Percentiles rank a stretch among this genome's conserved stretches.
phyloP scores from a whole-genome alignment of 2,797 vertebrate species.

The Alectoris magna region DNA sequence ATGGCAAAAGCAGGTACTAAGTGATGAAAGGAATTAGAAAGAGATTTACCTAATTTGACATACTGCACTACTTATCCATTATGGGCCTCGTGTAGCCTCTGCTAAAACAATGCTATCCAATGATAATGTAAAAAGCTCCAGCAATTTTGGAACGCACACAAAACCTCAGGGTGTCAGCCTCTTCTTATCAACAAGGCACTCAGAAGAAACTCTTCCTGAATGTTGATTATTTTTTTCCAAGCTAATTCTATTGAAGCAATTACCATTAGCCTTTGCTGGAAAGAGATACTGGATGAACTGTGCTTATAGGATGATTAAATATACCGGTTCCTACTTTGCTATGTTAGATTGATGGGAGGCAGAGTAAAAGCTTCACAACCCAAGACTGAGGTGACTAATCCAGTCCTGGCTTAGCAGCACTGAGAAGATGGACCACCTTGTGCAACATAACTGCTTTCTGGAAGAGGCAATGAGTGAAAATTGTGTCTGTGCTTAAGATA shows the following conservation, averaged over 20 bases:
- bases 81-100: neutral
- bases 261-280: neutral
- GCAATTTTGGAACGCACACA: neutral
- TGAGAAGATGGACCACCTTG: neutral
- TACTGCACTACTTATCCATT: neutral
- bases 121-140: neutral
- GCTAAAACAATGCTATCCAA: neutral
- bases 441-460: neutral
- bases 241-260: neutral
- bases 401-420: neutral
- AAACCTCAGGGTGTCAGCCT: neutral
- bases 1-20: neutral
- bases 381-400: slow-evolving; percentile 23
- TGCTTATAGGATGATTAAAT: neutral
- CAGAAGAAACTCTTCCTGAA: neutral
- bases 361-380: neutral
- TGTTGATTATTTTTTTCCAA: neutral
- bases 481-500: neutral
- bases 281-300: neutral
- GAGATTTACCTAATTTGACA: slow-evolving; percentile 10
- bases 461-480: neutral
- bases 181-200: neutral
- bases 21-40: neutral
- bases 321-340: neutral
- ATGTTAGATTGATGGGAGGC: neutral